Evolutionary conservation across 2,797 vertebrate genomes (phyloP).

Genomic region (Microctenopoma lineatum): DNA sequence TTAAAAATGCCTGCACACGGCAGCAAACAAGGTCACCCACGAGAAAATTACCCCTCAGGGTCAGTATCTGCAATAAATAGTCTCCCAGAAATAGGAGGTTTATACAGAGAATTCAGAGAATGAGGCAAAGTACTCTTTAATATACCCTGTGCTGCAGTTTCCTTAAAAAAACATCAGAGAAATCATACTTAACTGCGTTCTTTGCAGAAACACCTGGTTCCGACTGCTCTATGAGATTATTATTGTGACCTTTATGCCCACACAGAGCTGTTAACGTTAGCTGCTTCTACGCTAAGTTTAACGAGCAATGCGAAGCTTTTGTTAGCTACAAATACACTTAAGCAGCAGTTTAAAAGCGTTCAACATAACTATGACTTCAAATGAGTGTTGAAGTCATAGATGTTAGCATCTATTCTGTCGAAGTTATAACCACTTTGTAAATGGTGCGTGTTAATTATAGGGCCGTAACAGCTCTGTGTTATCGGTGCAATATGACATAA

Average conservation of each 20-base stretch:
- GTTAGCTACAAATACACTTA: rapidly evolving
- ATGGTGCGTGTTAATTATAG: no score
- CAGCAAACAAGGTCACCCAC: not conserved
- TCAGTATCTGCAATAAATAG: not conserved
- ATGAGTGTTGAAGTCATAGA: no score
- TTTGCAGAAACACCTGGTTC: not conserved
- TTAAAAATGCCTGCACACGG: not conserved
- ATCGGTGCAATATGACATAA: not conserved
- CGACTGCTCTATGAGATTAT: not conserved
- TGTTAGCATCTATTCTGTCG: not conserved
- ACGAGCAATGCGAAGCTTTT: not conserved
- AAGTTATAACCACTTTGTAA: no score
- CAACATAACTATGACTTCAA: not conserved
- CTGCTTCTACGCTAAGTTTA: not conserved
- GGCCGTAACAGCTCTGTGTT: not conserved
- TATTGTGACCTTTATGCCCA: no score
- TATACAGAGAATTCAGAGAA: not conserved
- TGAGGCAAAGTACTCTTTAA: not conserved
- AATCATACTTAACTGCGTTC: not conserved
- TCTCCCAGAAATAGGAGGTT: not conserved
- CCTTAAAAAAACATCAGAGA: not conserved
- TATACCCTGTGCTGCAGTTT: not conserved
- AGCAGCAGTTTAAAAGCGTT: constrained; percentile 5
- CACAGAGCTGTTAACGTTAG: no score
- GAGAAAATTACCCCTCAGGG: not conserved